phyloP scores from a whole-genome alignment of 2,797 vertebrate genomes.

The Rhabdomys pumilio region DNA sequence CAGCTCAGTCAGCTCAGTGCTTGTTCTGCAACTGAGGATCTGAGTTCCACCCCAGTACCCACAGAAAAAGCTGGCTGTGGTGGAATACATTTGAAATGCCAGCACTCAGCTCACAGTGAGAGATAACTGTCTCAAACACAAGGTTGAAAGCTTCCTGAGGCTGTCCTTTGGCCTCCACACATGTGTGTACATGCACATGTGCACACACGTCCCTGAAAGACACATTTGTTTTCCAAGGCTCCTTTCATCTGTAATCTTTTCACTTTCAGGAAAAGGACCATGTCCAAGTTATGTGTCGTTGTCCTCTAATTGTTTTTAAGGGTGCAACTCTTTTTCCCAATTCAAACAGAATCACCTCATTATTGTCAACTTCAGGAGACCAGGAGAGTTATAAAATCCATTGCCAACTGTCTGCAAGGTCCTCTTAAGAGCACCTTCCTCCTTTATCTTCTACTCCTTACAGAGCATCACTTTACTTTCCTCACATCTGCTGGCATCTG shows the following conservation, averaged over 20 bases:
- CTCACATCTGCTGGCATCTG: neutral
- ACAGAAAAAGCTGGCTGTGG: neutral
- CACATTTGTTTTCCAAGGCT: neutral
- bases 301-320: neutral
- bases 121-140: neutral
- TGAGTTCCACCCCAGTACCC: neutral
- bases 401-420: neutral
- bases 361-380: neutral
- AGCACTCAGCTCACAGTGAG: neutral
- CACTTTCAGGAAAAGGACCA: neutral
- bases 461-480: slow-evolving; percentile 31
- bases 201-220: neutral
- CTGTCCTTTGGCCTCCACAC: neutral
- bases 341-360: slow-evolving; percentile 38
- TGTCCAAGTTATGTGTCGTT: neutral
- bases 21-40: neutral
- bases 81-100: neutral
- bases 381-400: slow-evolving; percentile 6
- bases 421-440: neutral
- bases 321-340: slow-evolving; percentile 12
- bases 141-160: neutral
- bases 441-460: neutral
- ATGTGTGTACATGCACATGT: neutral
- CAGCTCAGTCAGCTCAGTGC: neutral
- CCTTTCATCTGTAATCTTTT: slow-evolving; percentile 17